Evolutionary conservation across 1,140 invertebrate species (phyloP), one percentile per base, ranked within the genome.

Genomic region (Drosophila albomicans): DNA sequence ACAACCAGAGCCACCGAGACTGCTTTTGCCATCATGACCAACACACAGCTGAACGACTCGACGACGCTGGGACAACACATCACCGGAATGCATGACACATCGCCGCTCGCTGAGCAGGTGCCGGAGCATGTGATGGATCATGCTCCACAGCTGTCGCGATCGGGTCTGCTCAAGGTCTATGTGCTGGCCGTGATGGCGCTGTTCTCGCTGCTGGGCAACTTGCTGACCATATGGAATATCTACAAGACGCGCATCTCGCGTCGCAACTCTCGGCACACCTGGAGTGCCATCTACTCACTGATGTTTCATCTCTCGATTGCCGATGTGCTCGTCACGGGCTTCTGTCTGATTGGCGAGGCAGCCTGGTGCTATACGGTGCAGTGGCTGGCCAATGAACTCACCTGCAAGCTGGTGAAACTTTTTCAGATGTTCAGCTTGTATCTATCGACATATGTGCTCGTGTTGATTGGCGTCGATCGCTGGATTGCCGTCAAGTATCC

Each of bases 371-470:
- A 96, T 52, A 96, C 96, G 0, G 96, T 97, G 0, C 95, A 96
- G 48, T 98, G 97, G 96, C 92, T 95, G 38, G 96, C 95, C 3
- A 96, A 96, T 3, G 95, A 97, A 79, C 86, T 95, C 1, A 94
- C 95, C 28, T 98, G 97, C 92, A 97, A 97, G 92, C 65, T 96
- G 11, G 95, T 97, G 76, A 98, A 97, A 92, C 97, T 96, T 80
- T 91, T 96, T 11, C 96, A 97, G 92, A 95, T 97, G 95, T 96
- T 96, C 82, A 95, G 95, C 56, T 93, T 97, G 5, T 97, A 97
- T 91, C 93, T 97, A n/a, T 97, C 96, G 46, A 97, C 97, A 0
- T 97, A 96, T 89, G 95, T 97, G 20, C 93, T 97, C 16, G 96
- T 97, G 3, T 94, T 97, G 7, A 97, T 97, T 75, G 96, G 96